These are phyloP conservation scores for Apis laboriosa DNA, from an alignment of 1,140 invertebrate species.

Conservation along the genomic window DNA sequence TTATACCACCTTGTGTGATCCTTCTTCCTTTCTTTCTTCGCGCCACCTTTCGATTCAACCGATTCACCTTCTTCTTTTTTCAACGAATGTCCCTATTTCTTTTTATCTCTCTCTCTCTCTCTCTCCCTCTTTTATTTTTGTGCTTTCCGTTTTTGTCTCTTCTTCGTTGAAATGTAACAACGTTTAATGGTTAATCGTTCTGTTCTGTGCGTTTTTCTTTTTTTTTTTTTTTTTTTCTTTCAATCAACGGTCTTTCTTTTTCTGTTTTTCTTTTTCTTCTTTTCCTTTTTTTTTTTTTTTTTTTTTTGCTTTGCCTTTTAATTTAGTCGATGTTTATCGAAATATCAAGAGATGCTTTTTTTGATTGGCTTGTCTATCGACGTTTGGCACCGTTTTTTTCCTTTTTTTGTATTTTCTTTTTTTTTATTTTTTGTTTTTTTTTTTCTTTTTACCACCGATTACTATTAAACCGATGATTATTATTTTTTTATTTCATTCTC, in stretches of 20 bases:
- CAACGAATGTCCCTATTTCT: not conserved
- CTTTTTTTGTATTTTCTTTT: too few relatives aligned
- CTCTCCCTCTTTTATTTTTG: not conserved
- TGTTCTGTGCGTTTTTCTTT: slow-evolving; percentile 11
- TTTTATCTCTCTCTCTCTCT: not conserved
- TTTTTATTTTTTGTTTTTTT: too few relatives aligned
- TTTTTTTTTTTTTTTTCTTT: slow-evolving; percentile 5
- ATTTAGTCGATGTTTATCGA: not conserved
- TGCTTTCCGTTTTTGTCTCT: slow-evolving; percentile 5
- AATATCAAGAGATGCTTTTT: not conserved
- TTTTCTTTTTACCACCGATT: not conserved
- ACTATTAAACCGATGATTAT: slow-evolving; percentile 37
- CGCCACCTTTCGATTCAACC: slow-evolving; percentile 32
- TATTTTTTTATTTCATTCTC: not conserved
- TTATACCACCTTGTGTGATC: slow-evolving; percentile 42
- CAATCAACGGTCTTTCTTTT: not conserved
- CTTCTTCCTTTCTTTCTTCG: slow-evolving; percentile 47
- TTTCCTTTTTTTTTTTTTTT: not conserved
- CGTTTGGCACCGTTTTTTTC: slow-evolving; percentile 58
- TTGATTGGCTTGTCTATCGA: slow-evolving; percentile 54
- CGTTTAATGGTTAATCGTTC: not conserved
- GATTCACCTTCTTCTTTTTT: slow-evolving; percentile 15
- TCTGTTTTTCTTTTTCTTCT: not conserved
- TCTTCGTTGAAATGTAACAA: not conserved
- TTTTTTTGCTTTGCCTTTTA: slow-evolving; percentile 3